These are phyloP conservation scores for Xiphophorus hellerii DNA, from an alignment of 2,113 vertebrate genomes.

Conservation along the genomic window DNA sequence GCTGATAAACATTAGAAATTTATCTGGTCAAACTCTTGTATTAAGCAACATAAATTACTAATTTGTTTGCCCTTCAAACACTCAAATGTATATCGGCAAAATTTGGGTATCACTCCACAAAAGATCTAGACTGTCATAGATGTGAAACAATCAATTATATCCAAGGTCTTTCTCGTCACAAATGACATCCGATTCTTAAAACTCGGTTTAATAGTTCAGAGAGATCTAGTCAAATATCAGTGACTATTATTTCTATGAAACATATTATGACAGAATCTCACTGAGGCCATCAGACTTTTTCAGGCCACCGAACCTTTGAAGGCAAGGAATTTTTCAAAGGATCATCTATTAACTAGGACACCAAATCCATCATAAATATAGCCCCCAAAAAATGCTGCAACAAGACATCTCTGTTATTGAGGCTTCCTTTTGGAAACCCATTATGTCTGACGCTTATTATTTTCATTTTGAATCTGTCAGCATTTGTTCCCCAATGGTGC, in stretches of 20 bases:
- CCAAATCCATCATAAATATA: slow-evolving; percentile 12
- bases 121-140: no score
- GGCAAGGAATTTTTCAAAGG: slow-evolving; percentile 15
- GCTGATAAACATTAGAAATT: no score
- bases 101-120: no score
- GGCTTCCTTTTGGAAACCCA: not conserved
- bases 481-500: slow-evolving; percentile 1
- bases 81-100: no score
- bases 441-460: not conserved
- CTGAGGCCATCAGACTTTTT: slow-evolving; percentile 18
- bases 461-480: slow-evolving; percentile 9
- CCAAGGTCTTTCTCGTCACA: not conserved
- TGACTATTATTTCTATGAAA: not conserved
- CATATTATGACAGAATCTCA: not conserved
- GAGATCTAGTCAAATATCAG: not conserved
- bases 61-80: no score
- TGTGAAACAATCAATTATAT: no score
- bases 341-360: slow-evolving; percentile 12
- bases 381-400: not conserved
- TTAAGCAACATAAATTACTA: no score
- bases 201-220: not conserved
- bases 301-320: slow-evolving; percentile 16
- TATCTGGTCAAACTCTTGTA: no score
- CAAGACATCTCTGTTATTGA: not conserved
- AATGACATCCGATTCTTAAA: not conserved